Conservation (phyloP, 2,888 invertebrate genomes). For the Eurytoma adleriae region DNA sequence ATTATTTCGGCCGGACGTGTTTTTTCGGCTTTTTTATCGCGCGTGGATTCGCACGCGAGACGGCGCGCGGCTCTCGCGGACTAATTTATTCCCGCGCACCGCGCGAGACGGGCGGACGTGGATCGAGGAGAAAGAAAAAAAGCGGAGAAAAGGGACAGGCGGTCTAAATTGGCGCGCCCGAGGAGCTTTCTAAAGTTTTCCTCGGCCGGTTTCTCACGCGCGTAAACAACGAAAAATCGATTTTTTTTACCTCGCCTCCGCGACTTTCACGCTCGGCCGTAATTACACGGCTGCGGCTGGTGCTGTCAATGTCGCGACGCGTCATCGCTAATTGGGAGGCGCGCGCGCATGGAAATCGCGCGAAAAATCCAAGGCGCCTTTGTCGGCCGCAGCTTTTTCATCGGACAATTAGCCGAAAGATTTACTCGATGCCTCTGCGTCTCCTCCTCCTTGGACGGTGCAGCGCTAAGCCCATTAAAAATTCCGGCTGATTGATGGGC, state of each 20-base stretch:
- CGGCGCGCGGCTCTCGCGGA: neutral
- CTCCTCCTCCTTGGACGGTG: neutral
- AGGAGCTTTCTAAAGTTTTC: conserved; percentile 45
- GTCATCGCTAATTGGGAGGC: conserved; percentile 44
- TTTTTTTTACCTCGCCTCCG: conserved; percentile 17
- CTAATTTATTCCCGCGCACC: neutral
- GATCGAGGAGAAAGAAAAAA: no score
- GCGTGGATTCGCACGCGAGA: neutral
- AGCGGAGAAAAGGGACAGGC: no score
- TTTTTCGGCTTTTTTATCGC: neutral
- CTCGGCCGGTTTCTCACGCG: conserved; percentile 42
- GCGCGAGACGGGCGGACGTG: neutral
- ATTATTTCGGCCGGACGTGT: neutral
- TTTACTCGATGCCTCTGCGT: conserved; percentile 65
- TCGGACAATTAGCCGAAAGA: conserved; percentile 72
- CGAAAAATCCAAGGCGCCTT: conserved; percentile 59
- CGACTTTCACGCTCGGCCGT: conserved; percentile 38
- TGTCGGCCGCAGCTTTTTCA: conserved; percentile 71
- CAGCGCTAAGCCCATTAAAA: neutral
- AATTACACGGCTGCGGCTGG: conserved; percentile 8
- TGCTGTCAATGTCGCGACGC: conserved; percentile 45
- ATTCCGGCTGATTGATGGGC: conserved; percentile 22
- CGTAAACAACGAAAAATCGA: conserved; percentile 46
- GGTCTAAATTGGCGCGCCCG: no score
- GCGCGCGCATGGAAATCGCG: conserved; percentile 18